These are phyloP conservation scores for Antrozous pallidus DNA, from an alignment of 2,797 vertebrate species.

Conservation along the genomic window DNA sequence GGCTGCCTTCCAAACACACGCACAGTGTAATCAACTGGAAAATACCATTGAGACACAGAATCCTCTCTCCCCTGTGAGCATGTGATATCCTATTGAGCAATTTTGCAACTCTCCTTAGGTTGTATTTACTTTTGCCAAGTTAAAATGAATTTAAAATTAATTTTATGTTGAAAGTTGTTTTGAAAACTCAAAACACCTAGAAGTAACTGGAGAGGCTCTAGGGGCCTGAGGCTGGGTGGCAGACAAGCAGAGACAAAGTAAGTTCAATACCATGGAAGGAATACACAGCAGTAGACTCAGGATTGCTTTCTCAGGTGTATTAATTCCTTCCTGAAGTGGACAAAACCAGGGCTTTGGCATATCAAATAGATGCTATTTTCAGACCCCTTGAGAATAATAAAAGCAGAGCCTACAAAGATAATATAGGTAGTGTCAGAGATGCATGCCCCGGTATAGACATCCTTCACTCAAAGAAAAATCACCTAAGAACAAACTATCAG, in stretches of 20 bases:
- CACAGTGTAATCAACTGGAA: not conserved
- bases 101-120: not conserved
- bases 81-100: not conserved
- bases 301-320: not conserved
- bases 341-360: not conserved
- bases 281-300: not conserved
- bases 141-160: conserved; percentile 56
- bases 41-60: not conserved
- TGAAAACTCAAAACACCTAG: conserved; percentile 36
- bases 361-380: not conserved
- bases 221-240: not conserved
- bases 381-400: not conserved
- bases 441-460: not conserved
- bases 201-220: conserved; percentile 5
- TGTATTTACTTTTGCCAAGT: conserved; percentile 48
- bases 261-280: not conserved
- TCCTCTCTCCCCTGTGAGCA: not conserved
- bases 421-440: not conserved
- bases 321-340: not conserved
- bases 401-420: not conserved
- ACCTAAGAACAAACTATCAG: not conserved
- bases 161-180: conserved; percentile 48
- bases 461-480: not conserved
- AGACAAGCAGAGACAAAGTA: not conserved
- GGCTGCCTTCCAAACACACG: not conserved